Evolutionary conservation across 2,113 vertebrate genomes (phyloP), one percentile per base, ranked within the genome.

Genomic region (Hemiprocne comata): DNA sequence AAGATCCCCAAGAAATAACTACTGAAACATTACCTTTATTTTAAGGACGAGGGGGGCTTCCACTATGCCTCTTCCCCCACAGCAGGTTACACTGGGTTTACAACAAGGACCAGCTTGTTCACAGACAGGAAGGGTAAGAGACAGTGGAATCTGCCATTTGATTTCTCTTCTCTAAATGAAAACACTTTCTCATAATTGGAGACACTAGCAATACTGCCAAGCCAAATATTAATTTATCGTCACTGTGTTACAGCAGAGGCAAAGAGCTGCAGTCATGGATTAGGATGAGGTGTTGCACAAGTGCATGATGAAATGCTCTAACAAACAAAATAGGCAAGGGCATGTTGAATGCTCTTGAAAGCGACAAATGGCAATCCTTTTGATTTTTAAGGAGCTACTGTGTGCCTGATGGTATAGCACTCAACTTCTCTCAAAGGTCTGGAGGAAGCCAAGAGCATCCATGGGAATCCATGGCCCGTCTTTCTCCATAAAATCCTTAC

Each of bases 191-290:
- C 85, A 89, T 87, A 90, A 82, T 57, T 73, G 44, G 66, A 90
- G 61, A 69, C 80, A 71, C 34, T 60, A 78, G 57, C 48, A 61
- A 40, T 58, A 85, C 26, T 77, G 73, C 79, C 61, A 93, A 74
- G 58, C 25, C 79, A 90, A 90, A 79, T 81, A 34, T 79, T 69
- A 85, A 95, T 95, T 92, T 73, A 89, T 93, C 83, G 89, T 75
- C 94, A 48, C n/a, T 93, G 77, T 91, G 54, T 89, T 87, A 86
- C 28, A 92, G 70, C 58, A 87, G 66, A 54, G 40, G 29, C 31
- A 42, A 82, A 89, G 50, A 82, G 50, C 73, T 81, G 61, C 61
- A 57, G 6, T 69, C 81, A 51, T 65, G 73, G 58, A 28, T 66
- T 51, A 73, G 75, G 87, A 70, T 2, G 26, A 82, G 67, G 54